These are phyloP conservation scores for Chrysolina haemoptera DNA, from an alignment of 2,888 invertebrate genomes.

Conservation along the genomic window DNA sequence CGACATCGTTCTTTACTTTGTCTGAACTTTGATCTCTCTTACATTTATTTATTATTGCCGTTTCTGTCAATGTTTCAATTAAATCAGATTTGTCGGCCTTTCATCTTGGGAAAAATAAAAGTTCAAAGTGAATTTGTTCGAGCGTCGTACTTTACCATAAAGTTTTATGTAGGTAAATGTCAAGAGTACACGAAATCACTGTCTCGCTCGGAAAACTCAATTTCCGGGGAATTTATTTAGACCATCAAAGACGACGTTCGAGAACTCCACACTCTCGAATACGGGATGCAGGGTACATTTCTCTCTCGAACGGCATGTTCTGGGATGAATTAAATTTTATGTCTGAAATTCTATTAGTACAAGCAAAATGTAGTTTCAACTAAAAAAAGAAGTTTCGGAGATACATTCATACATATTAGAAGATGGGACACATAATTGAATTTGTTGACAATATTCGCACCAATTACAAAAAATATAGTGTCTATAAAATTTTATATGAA, in stretches of 20 bases:
- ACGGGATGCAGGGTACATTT: not conserved
- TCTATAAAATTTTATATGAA: too few species aligned
- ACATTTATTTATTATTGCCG: not conserved
- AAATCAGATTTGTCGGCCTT: conserved; percentile 1
- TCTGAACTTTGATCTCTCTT: not conserved
- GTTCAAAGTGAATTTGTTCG: not conserved
- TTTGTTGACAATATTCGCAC: too few species aligned
- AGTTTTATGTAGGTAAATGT: conserved; percentile 19
- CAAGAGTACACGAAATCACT: conserved; percentile 3
- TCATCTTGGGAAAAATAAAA: not conserved
- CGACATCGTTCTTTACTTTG: too few species aligned
- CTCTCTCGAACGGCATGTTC: not conserved
- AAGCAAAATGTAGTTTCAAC: not conserved
- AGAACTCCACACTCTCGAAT: conserved; percentile 25
- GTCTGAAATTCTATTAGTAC: not conserved
- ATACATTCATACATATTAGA: too few species aligned
- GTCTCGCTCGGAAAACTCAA: conserved; percentile 16
- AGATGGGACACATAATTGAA: too few species aligned
- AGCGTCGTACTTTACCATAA: conserved; percentile 4
- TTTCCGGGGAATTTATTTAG: conserved; percentile 35
- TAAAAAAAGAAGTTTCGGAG: too few species aligned
- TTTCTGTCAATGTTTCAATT: not conserved
- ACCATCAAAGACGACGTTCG: conserved; percentile 28
- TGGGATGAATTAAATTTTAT: not conserved
- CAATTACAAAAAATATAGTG: too few species aligned